These are phyloP conservation scores for Heterodera carotae DNA, from an alignment of 1,140 invertebrate species.

Conservation along the genomic window DNA sequence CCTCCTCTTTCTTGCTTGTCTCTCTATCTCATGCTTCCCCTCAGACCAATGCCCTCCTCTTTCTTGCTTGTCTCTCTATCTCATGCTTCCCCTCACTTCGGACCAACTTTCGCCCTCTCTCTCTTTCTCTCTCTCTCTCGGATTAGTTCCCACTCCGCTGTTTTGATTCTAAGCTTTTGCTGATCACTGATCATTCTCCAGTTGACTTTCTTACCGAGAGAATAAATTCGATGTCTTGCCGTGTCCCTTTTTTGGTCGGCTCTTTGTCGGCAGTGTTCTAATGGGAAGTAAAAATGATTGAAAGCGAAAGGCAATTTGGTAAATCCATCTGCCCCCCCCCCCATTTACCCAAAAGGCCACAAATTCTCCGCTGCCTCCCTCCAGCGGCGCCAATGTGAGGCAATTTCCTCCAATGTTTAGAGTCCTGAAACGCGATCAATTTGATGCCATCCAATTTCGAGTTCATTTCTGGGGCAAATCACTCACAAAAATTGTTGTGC, in stretches of 20 bases:
- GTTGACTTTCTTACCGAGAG: conserved; percentile 16
- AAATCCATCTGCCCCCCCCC: background rate
- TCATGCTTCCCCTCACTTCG: no score
- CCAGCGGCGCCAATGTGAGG: conserved; percentile 13
- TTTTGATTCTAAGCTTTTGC: background rate
- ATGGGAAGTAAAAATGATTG: background rate
- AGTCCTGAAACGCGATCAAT: conserved; percentile 28
- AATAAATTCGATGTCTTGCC: conserved; percentile 36
- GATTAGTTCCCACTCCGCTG: no score
- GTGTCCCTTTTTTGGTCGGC: conserved; percentile 39
- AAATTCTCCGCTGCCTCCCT: conserved; percentile 18
- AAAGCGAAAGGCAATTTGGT: background rate
- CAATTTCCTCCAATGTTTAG: conserved; percentile 38
- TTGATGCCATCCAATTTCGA: no score
- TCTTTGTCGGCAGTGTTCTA: conserved; percentile 39
- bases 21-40: no score
- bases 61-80: no score
- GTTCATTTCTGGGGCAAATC: no score
- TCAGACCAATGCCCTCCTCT: no score
- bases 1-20: no score
- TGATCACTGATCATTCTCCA: background rate
- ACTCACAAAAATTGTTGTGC: conserved; percentile 46
- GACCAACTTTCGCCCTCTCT: no score
- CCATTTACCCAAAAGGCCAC: conserved; percentile 21
- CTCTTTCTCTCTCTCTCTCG: no score